These are phyloP conservation scores for Encarsia formosa DNA, from an alignment of 2,888 invertebrate species.

Conservation along the genomic window DNA sequence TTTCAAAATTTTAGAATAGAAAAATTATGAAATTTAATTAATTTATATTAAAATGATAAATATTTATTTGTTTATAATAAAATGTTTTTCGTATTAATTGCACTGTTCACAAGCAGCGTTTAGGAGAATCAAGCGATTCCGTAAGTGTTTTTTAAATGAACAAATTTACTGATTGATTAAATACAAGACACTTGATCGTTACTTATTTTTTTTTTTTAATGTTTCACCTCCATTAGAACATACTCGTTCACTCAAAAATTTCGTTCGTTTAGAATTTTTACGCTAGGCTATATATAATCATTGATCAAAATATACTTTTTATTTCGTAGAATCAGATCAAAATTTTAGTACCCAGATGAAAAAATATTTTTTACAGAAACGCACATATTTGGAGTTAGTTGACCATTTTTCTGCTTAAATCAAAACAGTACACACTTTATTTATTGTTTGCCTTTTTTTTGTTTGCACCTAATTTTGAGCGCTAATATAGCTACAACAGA, in stretches of 20 bases:
- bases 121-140: constrained; percentile 51
- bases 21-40: constrained; percentile 6
- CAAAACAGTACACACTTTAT: too few species aligned
- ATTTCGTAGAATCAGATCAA: not conserved
- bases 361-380: constrained; percentile 11
- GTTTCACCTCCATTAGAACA: constrained; percentile 9
- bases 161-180: constrained; percentile 13
- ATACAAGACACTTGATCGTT: constrained; percentile 2
- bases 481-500: too few species aligned
- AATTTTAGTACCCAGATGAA: constrained; percentile 8
- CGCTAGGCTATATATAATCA: not conserved
- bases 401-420: constrained; percentile 26
- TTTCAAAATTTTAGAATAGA: constrained; percentile 8
- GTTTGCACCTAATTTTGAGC: too few species aligned
- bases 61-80: constrained; percentile 8
- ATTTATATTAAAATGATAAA: not conserved
- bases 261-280: not conserved
- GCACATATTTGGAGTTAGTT: constrained; percentile 48
- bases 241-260: not conserved
- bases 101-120: constrained; percentile 49
- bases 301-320: not conserved
- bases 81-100: constrained; percentile 30
- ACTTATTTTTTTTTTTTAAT: constrained; percentile 2
- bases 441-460: too few species aligned
- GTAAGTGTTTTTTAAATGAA: constrained; percentile 44